phyloP scores from a whole-genome alignment of 2,888 invertebrate genomes.

The Acanthosepion esculentum region DNA sequence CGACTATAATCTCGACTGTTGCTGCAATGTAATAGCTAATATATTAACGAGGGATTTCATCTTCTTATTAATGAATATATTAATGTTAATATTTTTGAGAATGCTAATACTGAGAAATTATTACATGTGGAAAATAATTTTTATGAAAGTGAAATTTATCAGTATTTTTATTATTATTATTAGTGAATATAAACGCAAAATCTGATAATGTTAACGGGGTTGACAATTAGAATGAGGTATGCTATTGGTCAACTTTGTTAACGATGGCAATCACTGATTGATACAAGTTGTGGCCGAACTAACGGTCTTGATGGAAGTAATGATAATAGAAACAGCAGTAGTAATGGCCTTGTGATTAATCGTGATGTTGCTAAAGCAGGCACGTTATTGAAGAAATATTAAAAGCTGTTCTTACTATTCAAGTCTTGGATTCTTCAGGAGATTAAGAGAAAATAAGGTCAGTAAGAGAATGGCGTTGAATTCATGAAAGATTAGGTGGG shows the following conservation, averaged over 20 bases:
- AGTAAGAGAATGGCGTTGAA: neutral
- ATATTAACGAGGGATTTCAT: too few relatives aligned
- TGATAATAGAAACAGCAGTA: neutral
- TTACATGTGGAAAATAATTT: too few relatives aligned
- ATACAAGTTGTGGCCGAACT: neutral
- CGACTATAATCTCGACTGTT: too few relatives aligned
- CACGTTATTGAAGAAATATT: neutral
- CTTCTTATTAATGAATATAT: too few relatives aligned
- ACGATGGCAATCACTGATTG: neutral
- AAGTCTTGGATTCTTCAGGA: neutral
- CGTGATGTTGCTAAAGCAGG: neutral
- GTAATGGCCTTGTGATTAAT: neutral
- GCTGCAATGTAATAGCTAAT: too few relatives aligned
- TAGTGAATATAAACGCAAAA: too few relatives aligned
- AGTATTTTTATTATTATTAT: too few relatives aligned
- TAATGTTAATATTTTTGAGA: too few relatives aligned
- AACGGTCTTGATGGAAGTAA: neutral
- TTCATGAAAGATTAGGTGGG: neutral
- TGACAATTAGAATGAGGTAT: neutral
- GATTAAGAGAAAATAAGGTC: constrained; percentile 33
- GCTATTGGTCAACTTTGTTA: neutral
- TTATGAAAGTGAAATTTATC: too few relatives aligned
- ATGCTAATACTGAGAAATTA: too few relatives aligned
- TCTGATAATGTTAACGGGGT: neutral
- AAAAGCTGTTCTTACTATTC: neutral